These are phyloP conservation scores for Netelia melanura DNA, from an alignment of 2,888 invertebrate species.

Conservation along the genomic window DNA sequence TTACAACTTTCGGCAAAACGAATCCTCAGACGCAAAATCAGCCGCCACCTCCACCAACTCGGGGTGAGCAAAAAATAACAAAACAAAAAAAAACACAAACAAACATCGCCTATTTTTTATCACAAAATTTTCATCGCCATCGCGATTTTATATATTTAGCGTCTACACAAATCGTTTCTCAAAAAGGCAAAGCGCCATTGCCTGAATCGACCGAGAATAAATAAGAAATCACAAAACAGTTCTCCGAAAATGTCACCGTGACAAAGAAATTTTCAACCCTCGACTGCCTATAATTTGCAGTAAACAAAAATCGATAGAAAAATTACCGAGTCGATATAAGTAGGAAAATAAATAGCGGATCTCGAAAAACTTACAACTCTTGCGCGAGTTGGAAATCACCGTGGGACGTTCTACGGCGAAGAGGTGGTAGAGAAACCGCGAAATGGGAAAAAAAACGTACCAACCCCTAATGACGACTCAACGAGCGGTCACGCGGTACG, in stretches of 20 bases:
- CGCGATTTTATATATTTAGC: constrained; percentile 5
- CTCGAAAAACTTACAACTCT: neutral
- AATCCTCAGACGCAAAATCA: constrained; percentile 86
- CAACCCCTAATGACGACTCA: neutral
- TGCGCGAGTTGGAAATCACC: neutral
- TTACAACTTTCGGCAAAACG: constrained; percentile 90
- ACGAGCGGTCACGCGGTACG: neutral
- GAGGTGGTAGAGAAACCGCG: neutral
- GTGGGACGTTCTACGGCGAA: neutral
- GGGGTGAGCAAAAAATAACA: constrained; percentile 84
- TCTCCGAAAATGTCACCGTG: neutral
- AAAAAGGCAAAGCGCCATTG: neutral
- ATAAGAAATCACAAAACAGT: neutral
- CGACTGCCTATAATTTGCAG: too few relatives aligned
- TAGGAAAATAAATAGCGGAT: too few relatives aligned
- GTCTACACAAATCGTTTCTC: neutral
- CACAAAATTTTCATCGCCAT: neutral
- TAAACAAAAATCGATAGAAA: too few relatives aligned
- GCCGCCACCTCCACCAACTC: constrained; percentile 86
- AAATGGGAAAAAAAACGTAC: neutral
- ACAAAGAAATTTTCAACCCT: neutral
- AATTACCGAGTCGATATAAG: too few relatives aligned
- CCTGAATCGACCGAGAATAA: neutral
- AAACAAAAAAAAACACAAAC: neutral
- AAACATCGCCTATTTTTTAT: too few relatives aligned